Evolutionary conservation across 2,113 vertebrate genomes (phyloP), one percentile per base, ranked within the genome.

Genomic region (Polypterus bichir): DNA sequence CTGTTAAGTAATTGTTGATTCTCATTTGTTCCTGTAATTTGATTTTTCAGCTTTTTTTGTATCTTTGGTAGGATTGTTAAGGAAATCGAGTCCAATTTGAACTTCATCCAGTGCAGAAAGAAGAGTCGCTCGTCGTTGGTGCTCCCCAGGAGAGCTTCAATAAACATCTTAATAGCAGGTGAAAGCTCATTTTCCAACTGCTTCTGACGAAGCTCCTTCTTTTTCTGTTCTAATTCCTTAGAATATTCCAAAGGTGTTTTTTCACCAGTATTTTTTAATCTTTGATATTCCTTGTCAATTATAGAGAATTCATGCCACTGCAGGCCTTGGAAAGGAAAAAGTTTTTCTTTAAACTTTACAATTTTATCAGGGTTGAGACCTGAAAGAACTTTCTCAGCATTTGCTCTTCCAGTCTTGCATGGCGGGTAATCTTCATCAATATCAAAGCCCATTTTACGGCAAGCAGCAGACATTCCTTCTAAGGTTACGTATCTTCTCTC

Each of bases 91-190:
- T 85, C 77, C 0, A 85, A 69, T n/a, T 78, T 74, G 44, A 82
- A 76, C 53, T 60, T 84, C 72, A 85, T 75, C 81, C 79, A 85
- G 62, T 82, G 80, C 7, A 85, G 73, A 49, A 81, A 85, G 61
- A 69, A 82, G n/a, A 68, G 65, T 49, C 77, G 75, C 44, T 82
- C 77, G 0, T 60, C 52, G 66, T 65, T 69, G 55, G 81, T 70
- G 51, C 59, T 54, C 27, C 66, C 66, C 45, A 59, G 79, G 44
- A 87, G 69, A 1, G 69, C 64, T 47, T 69, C 63, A 6, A 71
- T 83, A 55, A 84, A 86, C 51, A 48, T 49, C 54, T 67, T 78
- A 80, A 85, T 82, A 1, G 74, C 69, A 61, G 68, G 48, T 6
- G 79, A 81, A 66, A 79, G 71, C 66, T 69, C 74, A 68, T 82